Evolutionary conservation across 2,888 invertebrate species (phyloP).

Genomic region (Sphaerophoria taeniata): DNA sequence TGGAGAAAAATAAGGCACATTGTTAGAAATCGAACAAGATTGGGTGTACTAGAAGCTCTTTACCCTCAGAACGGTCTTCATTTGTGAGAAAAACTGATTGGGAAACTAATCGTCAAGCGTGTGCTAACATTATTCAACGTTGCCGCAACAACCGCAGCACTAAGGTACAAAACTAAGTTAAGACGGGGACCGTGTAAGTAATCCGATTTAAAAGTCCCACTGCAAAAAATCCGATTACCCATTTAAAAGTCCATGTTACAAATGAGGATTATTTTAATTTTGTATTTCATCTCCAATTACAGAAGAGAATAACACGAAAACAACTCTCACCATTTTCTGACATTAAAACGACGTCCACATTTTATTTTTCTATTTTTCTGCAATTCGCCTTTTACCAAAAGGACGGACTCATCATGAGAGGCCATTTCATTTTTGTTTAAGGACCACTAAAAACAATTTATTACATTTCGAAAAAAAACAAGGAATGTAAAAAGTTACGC

Average conservation of each 20-base stretch:
- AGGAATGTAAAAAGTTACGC: not conserved
- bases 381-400: conserved; percentile 39
- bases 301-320: conserved; percentile 12
- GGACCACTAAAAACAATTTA: conserved; percentile 19
- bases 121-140: no score
- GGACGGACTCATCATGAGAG: conserved; percentile 30
- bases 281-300: conserved; percentile 53
- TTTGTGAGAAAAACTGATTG: no score
- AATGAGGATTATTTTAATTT: conserved; percentile 30
- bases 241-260: conserved; percentile 2
- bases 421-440: not conserved
- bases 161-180: no score
- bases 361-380: conserved; percentile 5
- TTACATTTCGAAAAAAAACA: not conserved
- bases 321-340: conserved; percentile 42
- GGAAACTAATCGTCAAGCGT: no score
- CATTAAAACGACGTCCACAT: conserved; percentile 50
- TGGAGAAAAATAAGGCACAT: no score
- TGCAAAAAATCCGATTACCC: not conserved
- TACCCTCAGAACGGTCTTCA: no score
- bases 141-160: no score
- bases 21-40: no score
- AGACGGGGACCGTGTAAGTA: no score
- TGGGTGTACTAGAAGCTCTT: no score
- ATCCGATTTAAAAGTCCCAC: not conserved